phyloP scores from a whole-genome alignment of 2,888 invertebrate genomes.

The Poecilobothrus nobilitatus region DNA sequence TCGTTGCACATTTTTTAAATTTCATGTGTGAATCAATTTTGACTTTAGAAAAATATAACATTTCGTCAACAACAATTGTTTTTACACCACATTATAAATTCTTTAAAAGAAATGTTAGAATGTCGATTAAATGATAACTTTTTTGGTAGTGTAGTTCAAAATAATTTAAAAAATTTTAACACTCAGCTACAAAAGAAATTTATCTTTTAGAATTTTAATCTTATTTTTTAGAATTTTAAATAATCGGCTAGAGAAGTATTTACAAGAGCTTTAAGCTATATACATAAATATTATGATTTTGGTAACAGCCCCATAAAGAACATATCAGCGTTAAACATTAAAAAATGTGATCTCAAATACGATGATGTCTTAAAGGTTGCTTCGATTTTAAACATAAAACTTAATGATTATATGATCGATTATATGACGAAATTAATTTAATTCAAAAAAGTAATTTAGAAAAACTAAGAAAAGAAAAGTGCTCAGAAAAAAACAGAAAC shows the following conservation, averaged over 20 bases:
- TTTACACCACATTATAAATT: neutral
- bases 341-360: neutral
- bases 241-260: neutral
- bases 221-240: no score
- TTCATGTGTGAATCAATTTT: no score
- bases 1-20: conserved; percentile 1
- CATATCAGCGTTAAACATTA: neutral
- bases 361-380: neutral
- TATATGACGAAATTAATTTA: neutral
- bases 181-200: neutral
- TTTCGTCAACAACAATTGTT: neutral
- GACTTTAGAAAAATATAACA: neutral
- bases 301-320: neutral
- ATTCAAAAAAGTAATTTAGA: neutral
- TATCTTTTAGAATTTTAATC: no score
- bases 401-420: neutral
- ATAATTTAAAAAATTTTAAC: neutral
- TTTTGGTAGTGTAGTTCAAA: neutral
- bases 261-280: neutral
- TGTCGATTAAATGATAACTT: neutral
- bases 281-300: neutral
- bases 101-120: neutral
- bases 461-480: neutral
- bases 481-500: no score
- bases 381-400: neutral